Evolutionary conservation across 2,888 invertebrate species (phyloP).

Genomic region (Anaspis maculata): DNA sequence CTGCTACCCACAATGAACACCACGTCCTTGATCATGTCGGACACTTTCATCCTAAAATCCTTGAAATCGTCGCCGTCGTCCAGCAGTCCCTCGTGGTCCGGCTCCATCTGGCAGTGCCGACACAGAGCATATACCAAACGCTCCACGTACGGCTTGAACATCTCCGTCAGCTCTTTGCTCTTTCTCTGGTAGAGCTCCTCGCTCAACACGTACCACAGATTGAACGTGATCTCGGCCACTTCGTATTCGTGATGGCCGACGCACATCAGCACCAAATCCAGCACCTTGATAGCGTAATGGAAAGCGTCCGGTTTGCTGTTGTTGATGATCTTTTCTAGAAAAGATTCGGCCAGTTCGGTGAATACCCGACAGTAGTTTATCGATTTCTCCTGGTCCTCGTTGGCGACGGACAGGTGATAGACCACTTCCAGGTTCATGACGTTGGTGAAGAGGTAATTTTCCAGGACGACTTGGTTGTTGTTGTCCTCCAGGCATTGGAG

Average conservation of each 20-base stretch:
- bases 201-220: conserved; percentile 92
- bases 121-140: conserved; percentile 83
- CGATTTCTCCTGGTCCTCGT: conserved; percentile 90
- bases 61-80: conserved; percentile 79
- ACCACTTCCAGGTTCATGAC: conserved; percentile 73
- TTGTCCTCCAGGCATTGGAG: conserved; percentile 74
- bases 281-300: conserved; percentile 72
- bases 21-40: conserved; percentile 92
- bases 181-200: conserved; percentile 89
- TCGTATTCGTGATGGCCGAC: conserved; percentile 97
- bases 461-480: conserved; percentile 63
- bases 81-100: conserved; percentile 81
- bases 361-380: conserved; percentile 92
- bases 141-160: conserved; percentile 87
- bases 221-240: conserved; percentile 81
- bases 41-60: conserved; percentile 77
- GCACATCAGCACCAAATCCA: conserved; percentile 85
- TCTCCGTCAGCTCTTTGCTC: conserved; percentile 66
- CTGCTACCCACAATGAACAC: conserved; percentile 93
- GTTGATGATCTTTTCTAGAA: conserved; percentile 72
- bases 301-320: conserved; percentile 49
- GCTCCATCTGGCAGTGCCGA: conserved; percentile 89
- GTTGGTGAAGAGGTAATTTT: conserved; percentile 72
- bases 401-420: conserved; percentile 85
- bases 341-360: conserved; percentile 88